phyloP scores from a whole-genome alignment of 2,113 vertebrate species.

The Tenrec ecaudatus region DNA sequence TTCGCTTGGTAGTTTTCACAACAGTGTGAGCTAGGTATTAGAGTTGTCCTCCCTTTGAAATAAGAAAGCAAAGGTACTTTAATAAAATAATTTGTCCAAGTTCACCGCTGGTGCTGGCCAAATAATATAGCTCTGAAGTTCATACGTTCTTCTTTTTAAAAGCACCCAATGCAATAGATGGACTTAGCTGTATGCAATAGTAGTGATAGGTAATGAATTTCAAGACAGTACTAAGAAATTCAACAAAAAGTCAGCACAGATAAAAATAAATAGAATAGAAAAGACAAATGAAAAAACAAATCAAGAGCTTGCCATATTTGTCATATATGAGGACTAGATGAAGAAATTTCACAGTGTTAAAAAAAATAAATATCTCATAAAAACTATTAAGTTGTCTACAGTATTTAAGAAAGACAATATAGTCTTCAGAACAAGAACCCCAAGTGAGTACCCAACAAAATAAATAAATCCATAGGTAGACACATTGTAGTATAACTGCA shows the following conservation, averaged over 20 bases:
- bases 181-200: background rate
- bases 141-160: background rate
- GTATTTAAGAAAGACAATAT: conserved; percentile 6
- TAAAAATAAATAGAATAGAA: background rate
- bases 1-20: background rate
- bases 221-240: background rate
- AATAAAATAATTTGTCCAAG: background rate
- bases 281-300: background rate
- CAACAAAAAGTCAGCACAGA: background rate
- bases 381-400: background rate
- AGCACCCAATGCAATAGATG: background rate
- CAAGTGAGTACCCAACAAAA: background rate
- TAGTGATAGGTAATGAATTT: background rate
- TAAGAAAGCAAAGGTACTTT: background rate
- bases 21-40: background rate
- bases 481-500: background rate
- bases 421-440: background rate
- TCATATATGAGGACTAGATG: background rate
- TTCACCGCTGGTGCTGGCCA: background rate
- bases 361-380: background rate
- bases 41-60: background rate
- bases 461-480: background rate
- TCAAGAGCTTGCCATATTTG: background rate
- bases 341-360: background rate
- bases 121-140: background rate